Evolutionary conservation across 1,140 invertebrate species (phyloP).

Genomic region (Drosophila simulans): DNA sequence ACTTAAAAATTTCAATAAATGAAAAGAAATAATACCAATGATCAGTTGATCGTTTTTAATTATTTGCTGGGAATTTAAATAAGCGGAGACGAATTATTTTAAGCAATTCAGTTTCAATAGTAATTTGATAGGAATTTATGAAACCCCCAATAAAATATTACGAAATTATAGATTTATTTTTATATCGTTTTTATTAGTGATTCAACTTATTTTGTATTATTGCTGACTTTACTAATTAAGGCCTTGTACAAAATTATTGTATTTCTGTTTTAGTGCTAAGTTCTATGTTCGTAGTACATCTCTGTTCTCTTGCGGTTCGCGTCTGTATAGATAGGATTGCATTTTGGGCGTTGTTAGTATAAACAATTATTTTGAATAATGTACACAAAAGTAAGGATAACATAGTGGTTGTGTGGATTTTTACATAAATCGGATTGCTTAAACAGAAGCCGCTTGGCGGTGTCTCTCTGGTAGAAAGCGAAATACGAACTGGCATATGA

Average conservation of each 20-base stretch:
- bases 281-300: slow-evolving; percentile 69
- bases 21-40: slow-evolving; percentile 77
- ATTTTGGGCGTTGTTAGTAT: slow-evolving; percentile 57
- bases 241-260: slow-evolving; percentile 83
- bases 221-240: slow-evolving; percentile 82
- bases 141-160: too few species aligned
- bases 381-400: slow-evolving; percentile 57
- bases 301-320: slow-evolving; percentile 7
- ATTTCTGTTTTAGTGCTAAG: slow-evolving; percentile 73
- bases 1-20: slow-evolving; percentile 83
- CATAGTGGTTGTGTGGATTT: slow-evolving; percentile 19
- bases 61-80: not conserved
- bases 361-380: slow-evolving; percentile 70
- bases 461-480: slow-evolving; percentile 24
- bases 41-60: slow-evolving; percentile 16
- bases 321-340: slow-evolving; percentile 51
- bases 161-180: not conserved
- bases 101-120: too few species aligned
- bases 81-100: too few species aligned
- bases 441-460: slow-evolving; percentile 42
- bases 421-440: slow-evolving; percentile 31
- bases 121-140: too few species aligned
- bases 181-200: slow-evolving; percentile 68
- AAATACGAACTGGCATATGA: slow-evolving; percentile 53
- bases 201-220: slow-evolving; percentile 79